Evolutionary conservation across 2,888 invertebrate species (phyloP), one percentile per base, ranked within the genome.

Genomic region (Eupelmus urozonus): DNA sequence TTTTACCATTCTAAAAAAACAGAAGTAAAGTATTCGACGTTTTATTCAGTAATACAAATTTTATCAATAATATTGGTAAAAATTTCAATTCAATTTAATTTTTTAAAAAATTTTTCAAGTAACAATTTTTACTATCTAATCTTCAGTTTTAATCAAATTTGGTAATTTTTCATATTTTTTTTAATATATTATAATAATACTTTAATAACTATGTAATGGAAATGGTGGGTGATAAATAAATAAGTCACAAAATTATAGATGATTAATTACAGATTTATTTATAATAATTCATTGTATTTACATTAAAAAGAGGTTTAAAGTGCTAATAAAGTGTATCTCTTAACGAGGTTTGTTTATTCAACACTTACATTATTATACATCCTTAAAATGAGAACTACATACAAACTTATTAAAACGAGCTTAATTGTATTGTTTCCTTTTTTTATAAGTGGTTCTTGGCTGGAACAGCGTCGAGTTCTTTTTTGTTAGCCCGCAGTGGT

Each of bases 391-490:
- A 85, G 83, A 86, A 85, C 88, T 88, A 88, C 88, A 87, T 88
- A 88, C 87, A 88, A 88, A 88, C 87, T 88, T 88, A 88, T 87
- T 85, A 86, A 88, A 88, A 87, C 84, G 86, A 86, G 85, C 85
- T 85, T 87, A 86, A 86, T 84, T 83, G 82, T 84, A 84, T 81
- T 81, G 81, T 78, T 81, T 79, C 63, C 51, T 60, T 77, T 60
- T 81, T 84, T 45, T 45, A 13, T 45, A 13, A 2, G 82, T 84
- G 83, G 85, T 84, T 85, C 84, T 82, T 85, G 84, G 82, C 82
- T 84, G 85, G 84, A 84, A 82, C 82, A 84, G 83, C 82, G 79
- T 81, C 82, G 82, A 80, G 81, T 79, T 82, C 79, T 66, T 63
- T 79, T 65, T 25, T 55, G n/a, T 73, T 82, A 83, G 82, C 82